Conservation (phyloP, 2,888 invertebrate species). For the Ceratothoa steindachneri region DNA sequence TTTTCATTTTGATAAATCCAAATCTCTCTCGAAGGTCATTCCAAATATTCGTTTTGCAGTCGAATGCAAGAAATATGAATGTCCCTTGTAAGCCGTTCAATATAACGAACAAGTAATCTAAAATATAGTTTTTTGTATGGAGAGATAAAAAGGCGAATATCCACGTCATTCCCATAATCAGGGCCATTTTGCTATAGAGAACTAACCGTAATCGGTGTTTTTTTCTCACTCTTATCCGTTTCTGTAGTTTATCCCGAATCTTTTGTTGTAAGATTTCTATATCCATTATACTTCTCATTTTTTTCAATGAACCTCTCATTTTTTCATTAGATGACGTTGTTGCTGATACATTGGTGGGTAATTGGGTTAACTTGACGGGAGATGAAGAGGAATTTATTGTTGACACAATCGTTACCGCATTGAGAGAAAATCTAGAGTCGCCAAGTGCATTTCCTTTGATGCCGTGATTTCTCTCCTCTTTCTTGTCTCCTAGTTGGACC, state of each 20-base stretch:
- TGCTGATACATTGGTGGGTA: background rate
- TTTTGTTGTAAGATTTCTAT: constrained; percentile 21
- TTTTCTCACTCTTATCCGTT: constrained; percentile 20
- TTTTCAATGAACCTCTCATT: background rate
- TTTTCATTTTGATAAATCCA: background rate
- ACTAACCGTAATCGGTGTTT: constrained; percentile 49
- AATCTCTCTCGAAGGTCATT: constrained; percentile 48
- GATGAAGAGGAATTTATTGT: background rate
- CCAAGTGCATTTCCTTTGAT: background rate
- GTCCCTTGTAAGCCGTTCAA: constrained; percentile 56
- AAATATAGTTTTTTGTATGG: constrained; percentile 48
- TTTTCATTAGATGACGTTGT: background rate
- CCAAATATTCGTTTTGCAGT: constrained; percentile 51
- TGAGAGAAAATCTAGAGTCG: background rate
- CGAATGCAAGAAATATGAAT: constrained; percentile 54
- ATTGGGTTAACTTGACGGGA: background rate
- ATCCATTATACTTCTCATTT: background rate
- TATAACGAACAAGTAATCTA: constrained; percentile 55
- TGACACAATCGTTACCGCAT: background rate
- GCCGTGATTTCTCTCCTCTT: background rate
- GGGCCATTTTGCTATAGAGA: constrained; percentile 53
- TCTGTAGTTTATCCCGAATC: constrained; percentile 28
- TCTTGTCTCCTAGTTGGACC: background rate
- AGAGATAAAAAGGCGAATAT: constrained; percentile 52
- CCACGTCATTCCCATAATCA: constrained; percentile 57